Percentiles rank a stretch among this genome's conserved stretches.
These are phyloP conservation scores for Oncorhynchus mykiss DNA, from an alignment of 2,113 vertebrate genomes.

Conservation along the genomic window DNA sequence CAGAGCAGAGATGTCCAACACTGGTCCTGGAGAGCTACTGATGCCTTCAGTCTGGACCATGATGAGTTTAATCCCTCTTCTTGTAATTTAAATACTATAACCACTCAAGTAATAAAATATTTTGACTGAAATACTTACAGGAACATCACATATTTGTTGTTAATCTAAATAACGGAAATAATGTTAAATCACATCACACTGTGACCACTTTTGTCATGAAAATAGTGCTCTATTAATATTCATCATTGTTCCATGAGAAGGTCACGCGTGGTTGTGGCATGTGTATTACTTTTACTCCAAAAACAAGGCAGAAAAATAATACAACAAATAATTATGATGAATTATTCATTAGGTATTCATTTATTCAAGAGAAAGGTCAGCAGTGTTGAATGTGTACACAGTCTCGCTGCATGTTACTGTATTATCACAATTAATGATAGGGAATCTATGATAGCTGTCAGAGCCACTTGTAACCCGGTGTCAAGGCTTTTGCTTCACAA, in stretches of 20 bases:
- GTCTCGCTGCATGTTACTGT: slow-evolving; percentile 2
- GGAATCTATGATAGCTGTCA: slow-evolving; percentile 27
- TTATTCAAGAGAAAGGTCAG: slow-evolving; percentile 16
- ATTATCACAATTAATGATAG: slow-evolving; percentile 32
- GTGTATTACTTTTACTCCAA: slow-evolving; percentile 36
- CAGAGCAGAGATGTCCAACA: too few species aligned
- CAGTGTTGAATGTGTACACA: slow-evolving; percentile 10
- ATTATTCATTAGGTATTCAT: slow-evolving; percentile 17
- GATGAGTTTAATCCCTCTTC: too few species aligned
- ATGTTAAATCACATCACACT: too few species aligned
- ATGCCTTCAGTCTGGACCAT: too few species aligned
- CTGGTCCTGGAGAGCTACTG: too few species aligned
- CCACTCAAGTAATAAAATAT: too few species aligned
- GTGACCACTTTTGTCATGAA: neutral
- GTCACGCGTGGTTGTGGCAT: slow-evolving; percentile 27
- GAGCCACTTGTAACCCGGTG: slow-evolving; percentile 31
- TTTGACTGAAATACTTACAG: too few species aligned
- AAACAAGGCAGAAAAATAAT: slow-evolving; percentile 34
- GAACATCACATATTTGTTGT: neutral
- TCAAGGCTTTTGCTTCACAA: slow-evolving; percentile 40
- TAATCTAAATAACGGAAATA: neutral
- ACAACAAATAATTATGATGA: slow-evolving; percentile 45
- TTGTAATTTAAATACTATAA: too few species aligned
- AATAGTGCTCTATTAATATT: slow-evolving; percentile 12
- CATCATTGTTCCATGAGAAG: neutral